phyloP scores from a whole-genome alignment of 1,140 invertebrate species.

The Leptopilina boulardi region DNA sequence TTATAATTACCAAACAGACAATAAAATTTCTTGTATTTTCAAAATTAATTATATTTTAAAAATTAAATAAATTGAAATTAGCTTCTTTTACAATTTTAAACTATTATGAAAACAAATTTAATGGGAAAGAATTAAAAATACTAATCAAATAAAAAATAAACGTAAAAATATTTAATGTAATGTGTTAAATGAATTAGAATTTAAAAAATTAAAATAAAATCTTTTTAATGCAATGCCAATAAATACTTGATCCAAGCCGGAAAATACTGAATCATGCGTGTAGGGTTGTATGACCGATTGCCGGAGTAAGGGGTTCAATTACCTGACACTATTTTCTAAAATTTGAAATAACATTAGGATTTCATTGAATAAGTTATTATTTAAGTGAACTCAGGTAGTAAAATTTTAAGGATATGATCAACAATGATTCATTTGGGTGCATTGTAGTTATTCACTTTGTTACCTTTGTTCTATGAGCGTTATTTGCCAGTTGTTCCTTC shows the following conservation, averaged over 20 bases:
- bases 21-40: too few species aligned
- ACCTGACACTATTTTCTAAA: slow-evolving; percentile 37
- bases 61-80: too few species aligned
- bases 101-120: too few species aligned
- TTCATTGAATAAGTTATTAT: not conserved
- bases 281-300: slow-evolving; percentile 27
- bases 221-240: not conserved
- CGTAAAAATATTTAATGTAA: too few species aligned
- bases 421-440: not conserved
- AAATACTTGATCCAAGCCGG: not conserved
- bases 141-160: too few species aligned
- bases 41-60: too few species aligned
- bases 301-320: slow-evolving; percentile 37
- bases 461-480: not conserved
- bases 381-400: not conserved
- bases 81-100: too few species aligned
- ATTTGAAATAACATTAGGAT: not conserved
- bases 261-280: slow-evolving; percentile 12
- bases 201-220: not conserved
- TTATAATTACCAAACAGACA: too few species aligned
- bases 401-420: not conserved
- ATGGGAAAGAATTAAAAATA: too few species aligned
- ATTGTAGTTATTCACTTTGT: not conserved
- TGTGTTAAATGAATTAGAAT: not conserved
- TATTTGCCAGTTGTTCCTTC: not conserved